Conservation (phyloP, 2,113 vertebrate species). For the Lethenteron reissneri region DNA sequence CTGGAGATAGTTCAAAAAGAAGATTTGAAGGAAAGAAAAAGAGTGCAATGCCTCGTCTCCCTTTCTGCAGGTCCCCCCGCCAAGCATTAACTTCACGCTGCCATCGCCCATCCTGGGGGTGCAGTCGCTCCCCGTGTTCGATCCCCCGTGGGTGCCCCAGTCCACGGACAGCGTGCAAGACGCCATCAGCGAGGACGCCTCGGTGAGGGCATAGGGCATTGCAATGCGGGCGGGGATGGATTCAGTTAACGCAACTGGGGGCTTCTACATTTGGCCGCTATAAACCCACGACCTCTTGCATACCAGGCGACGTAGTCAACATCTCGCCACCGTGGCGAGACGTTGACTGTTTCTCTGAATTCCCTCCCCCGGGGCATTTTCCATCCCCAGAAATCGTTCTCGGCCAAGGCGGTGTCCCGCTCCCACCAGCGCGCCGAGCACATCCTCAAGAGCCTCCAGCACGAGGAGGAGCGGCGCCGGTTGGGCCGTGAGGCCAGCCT, state of each 20-base stretch:
- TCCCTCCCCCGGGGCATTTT: no score
- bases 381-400: conserved; percentile 67
- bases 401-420: conserved; percentile 74
- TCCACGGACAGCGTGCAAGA: conserved; percentile 86
- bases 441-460: conserved; percentile 92
- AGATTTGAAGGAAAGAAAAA: neutral
- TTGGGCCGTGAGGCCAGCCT: conserved; percentile 87
- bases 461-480: conserved; percentile 84
- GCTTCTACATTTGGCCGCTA: no score
- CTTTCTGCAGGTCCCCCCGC: conserved; percentile 60
- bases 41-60: neutral
- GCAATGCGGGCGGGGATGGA: no score
- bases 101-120: conserved; percentile 92
- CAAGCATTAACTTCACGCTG: conserved; percentile 95
- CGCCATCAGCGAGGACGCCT: conserved; percentile 90
- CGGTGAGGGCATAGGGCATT: conserved; percentile 38
- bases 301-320: no score
- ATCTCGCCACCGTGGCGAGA: no score
- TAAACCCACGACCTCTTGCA: no score
- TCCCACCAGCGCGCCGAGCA: conserved; percentile 93
- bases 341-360: no score
- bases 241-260: no score
- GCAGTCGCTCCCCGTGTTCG: conserved; percentile 95
- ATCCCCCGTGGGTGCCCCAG: conserved; percentile 91
- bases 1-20: neutral